Evolutionary conservation across 2,797 vertebrate species (phyloP), one percentile per base, ranked within the genome.

Genomic region (Mallotus villosus): DNA sequence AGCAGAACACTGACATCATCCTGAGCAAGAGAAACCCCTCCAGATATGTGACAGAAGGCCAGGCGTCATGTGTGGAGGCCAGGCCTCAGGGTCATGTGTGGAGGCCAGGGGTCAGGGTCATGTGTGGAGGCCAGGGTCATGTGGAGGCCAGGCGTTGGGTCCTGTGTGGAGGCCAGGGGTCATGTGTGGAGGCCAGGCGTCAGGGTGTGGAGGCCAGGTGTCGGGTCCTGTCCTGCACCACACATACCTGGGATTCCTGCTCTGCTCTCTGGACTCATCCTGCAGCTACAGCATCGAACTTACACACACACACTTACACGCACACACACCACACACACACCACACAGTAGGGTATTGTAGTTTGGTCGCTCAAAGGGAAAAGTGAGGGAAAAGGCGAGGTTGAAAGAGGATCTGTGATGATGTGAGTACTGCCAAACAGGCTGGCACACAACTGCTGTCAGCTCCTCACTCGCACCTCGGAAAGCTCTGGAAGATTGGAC

Each of bases 361-460:
- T 32, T 34, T 55, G 53, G 58, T 64, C 17, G n/a, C 49, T 46
- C 60, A n/a, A n/a, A 27, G 22, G 16, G 29, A 59, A 29, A 49
- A 21, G 19, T 16, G 14, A 41, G 68, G 21, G 11, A 46, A 46
- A 76, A 63, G 29, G 67, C 74, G 27, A 57, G 16, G 63, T 65
- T n/a, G 46, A 16, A 21, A 24, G n/a, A 17, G 59, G 22, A 73
- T 62, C 80, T 72, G 22, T 78, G 67, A 60, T 14, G 58, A 51
- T 72, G 68, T 72, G 74, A 79, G 68, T 74, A 61, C 27, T 51
- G 37, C 46, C 14, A 53, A 70, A 41, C 16, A 11, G 19, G 59
- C 63, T 67, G 49, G 67, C 75, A 71, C 70, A 72, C 74, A 27
- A 68, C 66, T 66, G 80, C 84, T 84, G 82, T 90, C 86, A 89